Base-by-base conservation (phyloP, 2,113 vertebrate species). In the Benitochromis conjunctus region DNA sequence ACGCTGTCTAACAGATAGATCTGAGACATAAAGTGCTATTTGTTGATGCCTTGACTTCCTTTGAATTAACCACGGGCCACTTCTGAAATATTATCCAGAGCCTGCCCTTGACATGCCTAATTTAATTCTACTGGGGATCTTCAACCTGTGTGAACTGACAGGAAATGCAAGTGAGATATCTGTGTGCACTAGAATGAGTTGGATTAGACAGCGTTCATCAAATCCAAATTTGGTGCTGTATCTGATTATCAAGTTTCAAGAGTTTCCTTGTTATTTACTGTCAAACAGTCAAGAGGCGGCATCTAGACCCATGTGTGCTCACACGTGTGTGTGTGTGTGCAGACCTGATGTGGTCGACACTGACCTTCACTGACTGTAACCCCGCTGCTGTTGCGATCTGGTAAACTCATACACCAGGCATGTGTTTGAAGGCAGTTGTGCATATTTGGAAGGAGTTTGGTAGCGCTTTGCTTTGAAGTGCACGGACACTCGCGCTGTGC, bases 381-480 rank as follows among this genome's bases (percentile, higher is more conserved):
- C 43, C 34, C 46, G 7, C 46, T 41, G 86, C 78, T 66, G n/a
- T 4, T 48, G 69, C 3, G 1, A 29, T 51, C 34, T 48, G 81
- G 18, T 31, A 18, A 74, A 81, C 80, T 56, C 79, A 77, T 26
- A 34, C 7, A 5, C 7, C 69, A 24, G 31, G 83, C 83, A 88
- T 78, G 71, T 82, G 91, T 87, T 38, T 34, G 54, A 80, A 78
- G 80, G 57, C 84, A 82, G 74, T 24, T 57, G 74, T 81, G 76
- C 85, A 81, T 86, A 79, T 84, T 86, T 77, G 80, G 85, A 54
- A 81, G 66, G 54, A 84, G 82, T 89, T 58, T 83, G 12, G 19
- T 11, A 10, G 41, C 5, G 12, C 58, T 3, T 6, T 46, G 57
- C 83, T 86, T 48, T 66, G 26, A 81, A 48, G 31, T 6, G 64